phyloP scores from a whole-genome alignment of 2,113 vertebrate species.

The Cynopterus brachyotis region DNA sequence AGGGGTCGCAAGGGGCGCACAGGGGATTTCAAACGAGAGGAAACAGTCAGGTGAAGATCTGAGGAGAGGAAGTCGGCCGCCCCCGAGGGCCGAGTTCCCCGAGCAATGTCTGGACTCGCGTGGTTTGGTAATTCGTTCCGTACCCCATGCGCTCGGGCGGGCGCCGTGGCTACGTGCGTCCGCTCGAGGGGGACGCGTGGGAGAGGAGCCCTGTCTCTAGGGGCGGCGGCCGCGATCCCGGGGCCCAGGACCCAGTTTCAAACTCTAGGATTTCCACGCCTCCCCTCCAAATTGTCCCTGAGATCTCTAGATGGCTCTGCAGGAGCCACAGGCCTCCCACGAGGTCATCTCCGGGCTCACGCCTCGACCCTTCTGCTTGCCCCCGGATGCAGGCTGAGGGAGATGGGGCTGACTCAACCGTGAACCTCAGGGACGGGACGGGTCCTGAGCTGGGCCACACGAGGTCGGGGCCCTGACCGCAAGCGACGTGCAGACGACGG shows the following conservation, averaged over 20 bases:
- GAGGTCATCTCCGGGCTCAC: background rate
- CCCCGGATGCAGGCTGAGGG: background rate
- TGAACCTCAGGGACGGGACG: background rate
- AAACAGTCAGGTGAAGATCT: background rate
- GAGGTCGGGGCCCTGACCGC: background rate
- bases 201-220: background rate
- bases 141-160: background rate
- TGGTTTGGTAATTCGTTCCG: background rate
- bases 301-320: background rate
- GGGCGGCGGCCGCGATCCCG: background rate
- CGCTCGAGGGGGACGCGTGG: background rate
- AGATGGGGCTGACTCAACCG: too few species aligned
- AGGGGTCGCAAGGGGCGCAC: background rate
- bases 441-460: too few species aligned
- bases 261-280: background rate
- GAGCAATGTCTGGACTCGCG: background rate
- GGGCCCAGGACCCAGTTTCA: background rate
- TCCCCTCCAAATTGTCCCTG: background rate
- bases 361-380: too few species aligned
- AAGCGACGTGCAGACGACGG: background rate
- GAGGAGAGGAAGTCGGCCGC: background rate
- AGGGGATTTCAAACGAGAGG: background rate
- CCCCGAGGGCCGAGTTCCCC: background rate
- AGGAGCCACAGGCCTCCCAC: background rate
- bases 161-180: accelerated